Evolutionary conservation across 1,140 invertebrate genomes (phyloP).

Genomic region (Nephotettix cincticeps): DNA sequence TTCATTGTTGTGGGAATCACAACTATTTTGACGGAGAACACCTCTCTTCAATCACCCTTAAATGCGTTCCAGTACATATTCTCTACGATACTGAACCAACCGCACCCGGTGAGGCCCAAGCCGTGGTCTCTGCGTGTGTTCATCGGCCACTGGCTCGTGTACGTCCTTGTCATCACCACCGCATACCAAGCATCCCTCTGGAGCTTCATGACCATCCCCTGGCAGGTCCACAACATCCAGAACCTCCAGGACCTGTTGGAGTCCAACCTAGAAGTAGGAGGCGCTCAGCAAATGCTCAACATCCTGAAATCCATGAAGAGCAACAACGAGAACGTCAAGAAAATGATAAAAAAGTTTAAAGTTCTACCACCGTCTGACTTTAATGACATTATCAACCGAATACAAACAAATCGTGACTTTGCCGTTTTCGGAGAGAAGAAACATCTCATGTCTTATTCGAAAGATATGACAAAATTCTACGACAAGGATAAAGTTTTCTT

Average conservation of each 20-base stretch:
- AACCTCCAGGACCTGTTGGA: constrained; percentile 30
- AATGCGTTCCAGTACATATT: constrained; percentile 29
- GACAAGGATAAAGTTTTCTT: constrained; percentile 36
- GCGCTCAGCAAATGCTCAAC: constrained; percentile 29
- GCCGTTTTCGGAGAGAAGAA: constrained; percentile 36
- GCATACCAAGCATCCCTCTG: constrained; percentile 37
- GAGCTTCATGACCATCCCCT: constrained; percentile 36
- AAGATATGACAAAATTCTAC: constrained; percentile 27
- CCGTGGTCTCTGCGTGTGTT: constrained; percentile 29
- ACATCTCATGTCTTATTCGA: constrained; percentile 34
- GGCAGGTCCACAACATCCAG: constrained; percentile 31
- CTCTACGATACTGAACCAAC: constrained; percentile 32
- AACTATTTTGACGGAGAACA: not conserved
- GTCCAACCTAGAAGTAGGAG: constrained; percentile 24
- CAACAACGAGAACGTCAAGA: constrained; percentile 13
- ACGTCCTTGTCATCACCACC: constrained; percentile 35
- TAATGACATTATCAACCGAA: constrained; percentile 28
- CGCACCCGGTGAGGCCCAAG: constrained; percentile 8
- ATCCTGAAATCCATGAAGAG: constrained; percentile 30
- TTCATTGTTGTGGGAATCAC: not conserved
- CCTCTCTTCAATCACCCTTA: not conserved
- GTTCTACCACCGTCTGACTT: constrained; percentile 29
- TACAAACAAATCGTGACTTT: constrained; percentile 31
- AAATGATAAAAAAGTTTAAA: constrained; percentile 29
- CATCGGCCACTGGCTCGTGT: constrained; percentile 33